Percentiles rank a stretch among this genome's conserved stretches.
Evolutionary conservation across 2,888 invertebrate genomes (phyloP).

Genomic region (Phragmatobia fuliginosa): DNA sequence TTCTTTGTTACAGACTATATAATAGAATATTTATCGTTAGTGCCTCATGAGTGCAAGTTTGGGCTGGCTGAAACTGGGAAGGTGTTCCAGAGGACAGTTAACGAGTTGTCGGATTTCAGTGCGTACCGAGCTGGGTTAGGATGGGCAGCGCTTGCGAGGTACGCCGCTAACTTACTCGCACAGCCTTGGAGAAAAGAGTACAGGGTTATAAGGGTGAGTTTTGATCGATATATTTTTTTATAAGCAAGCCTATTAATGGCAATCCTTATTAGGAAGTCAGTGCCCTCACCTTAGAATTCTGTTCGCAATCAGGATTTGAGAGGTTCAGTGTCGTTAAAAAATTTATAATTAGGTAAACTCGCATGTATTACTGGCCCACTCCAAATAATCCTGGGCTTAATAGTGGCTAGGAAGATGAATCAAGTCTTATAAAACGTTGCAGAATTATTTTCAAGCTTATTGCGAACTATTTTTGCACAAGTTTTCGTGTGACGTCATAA

Average conservation of each 20-base stretch:
- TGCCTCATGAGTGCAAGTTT: conserved; percentile 93
- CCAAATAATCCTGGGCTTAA: no score
- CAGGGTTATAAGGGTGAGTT: conserved; percentile 90
- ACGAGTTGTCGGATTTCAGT: conserved; percentile 90
- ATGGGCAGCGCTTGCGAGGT: conserved; percentile 94
- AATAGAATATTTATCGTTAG: conserved; percentile 91
- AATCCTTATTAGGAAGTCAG: no score
- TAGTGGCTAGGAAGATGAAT: no score
- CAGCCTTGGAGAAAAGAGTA: conserved; percentile 97
- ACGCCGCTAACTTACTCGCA: conserved; percentile 93
- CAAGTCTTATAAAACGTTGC: not conserved
- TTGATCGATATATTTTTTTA: not conserved
- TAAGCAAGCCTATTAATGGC: not conserved
- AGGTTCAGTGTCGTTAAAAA: not conserved
- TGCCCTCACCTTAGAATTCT: no score
- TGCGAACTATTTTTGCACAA: no score
- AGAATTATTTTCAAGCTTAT: not conserved
- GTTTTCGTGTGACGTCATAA: not conserved
- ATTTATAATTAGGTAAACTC: no score
- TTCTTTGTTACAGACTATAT: conserved; percentile 88
- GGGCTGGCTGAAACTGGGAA: conserved; percentile 91
- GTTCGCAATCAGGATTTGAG: no score
- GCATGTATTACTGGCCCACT: no score
- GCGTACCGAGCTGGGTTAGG: conserved; percentile 93
- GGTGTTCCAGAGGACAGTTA: conserved; percentile 91